Evolutionary conservation across 2,888 invertebrate species (phyloP).

Genomic region (Eupithecia subumbrata): DNA sequence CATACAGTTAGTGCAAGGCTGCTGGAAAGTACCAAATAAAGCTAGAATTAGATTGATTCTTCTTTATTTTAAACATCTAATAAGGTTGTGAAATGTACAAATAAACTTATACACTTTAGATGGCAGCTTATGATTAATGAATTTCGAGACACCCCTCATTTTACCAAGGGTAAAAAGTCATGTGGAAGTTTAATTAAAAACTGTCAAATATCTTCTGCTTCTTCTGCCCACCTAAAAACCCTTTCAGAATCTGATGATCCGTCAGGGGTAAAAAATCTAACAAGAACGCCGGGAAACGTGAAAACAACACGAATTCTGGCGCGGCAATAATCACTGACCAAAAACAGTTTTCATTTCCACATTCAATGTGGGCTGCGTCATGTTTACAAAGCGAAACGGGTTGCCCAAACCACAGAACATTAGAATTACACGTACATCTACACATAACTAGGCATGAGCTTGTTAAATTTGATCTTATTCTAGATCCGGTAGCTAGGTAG

Average conservation of each 20-base stretch:
- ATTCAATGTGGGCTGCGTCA: constrained; percentile 20
- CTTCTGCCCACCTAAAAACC: neutral
- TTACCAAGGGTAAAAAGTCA: neutral
- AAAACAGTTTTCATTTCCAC: constrained; percentile 38
- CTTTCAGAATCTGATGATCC: neutral
- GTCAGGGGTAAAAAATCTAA: constrained; percentile 34
- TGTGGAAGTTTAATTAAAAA: neutral
- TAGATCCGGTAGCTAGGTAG: neutral
- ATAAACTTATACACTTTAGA: no score
- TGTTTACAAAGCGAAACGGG: constrained; percentile 25
- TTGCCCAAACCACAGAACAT: constrained; percentile 24
- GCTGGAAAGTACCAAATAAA: no score
- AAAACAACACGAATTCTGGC: constrained; percentile 37
- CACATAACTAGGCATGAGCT: neutral
- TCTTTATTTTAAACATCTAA: no score
- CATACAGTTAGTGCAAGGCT: no score
- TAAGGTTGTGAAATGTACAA: no score
- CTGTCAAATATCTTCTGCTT: neutral
- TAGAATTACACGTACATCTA: neutral
- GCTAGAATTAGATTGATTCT: no score
- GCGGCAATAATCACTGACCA: constrained; percentile 37
- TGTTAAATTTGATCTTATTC: neutral
- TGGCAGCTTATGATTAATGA: no score
- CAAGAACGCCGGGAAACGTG: constrained; percentile 30
- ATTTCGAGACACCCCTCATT: neutral